phyloP scores from a whole-genome alignment of 2,113 vertebrate genomes.

The Nannobrachium achirus region DNA sequence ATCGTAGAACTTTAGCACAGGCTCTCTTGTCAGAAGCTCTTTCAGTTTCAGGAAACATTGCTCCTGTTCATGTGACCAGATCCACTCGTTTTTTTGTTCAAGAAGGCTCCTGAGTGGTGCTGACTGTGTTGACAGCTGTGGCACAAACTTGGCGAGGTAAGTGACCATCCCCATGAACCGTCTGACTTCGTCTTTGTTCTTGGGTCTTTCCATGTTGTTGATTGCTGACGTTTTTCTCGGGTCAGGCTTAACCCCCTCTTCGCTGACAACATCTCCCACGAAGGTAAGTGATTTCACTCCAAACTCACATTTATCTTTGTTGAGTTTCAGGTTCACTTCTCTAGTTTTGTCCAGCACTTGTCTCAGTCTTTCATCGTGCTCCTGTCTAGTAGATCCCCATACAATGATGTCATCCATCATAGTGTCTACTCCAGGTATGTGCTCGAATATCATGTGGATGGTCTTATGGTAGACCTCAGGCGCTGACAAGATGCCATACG shows the following conservation, averaged over 20 bases:
- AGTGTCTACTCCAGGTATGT: slow-evolving; percentile 24
- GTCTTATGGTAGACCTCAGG: slow-evolving; percentile 45
- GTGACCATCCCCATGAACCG: slow-evolving; percentile 39
- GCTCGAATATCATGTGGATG: slow-evolving; percentile 29
- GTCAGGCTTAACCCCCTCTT: slow-evolving; percentile 22
- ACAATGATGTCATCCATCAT: slow-evolving; percentile 35
- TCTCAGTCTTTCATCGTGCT: slow-evolving; percentile 9
- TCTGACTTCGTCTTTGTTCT: slow-evolving; percentile 28
- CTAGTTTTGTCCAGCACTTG: slow-evolving; percentile 12
- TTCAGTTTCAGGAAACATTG: slow-evolving; percentile 21
- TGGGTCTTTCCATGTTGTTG: slow-evolving; percentile 19
- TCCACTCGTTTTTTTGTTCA: slow-evolving; percentile 22
- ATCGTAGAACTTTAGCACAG: slow-evolving; percentile 34
- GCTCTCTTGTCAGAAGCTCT: slow-evolving; percentile 3
- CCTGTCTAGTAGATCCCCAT: slow-evolving; percentile 9
- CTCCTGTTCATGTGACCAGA: slow-evolving; percentile 25
- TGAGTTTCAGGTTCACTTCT: slow-evolving; percentile 21
- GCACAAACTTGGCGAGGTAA: slow-evolving; percentile 30
- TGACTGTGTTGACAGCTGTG: slow-evolving; percentile 27
- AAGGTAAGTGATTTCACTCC: slow-evolving; percentile 31
- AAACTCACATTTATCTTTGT: slow-evolving; percentile 41
- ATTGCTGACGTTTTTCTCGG: slow-evolving; percentile 36
- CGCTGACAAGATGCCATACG: slow-evolving; percentile 23
- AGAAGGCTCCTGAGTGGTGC: slow-evolving; percentile 28
- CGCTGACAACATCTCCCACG: slow-evolving; percentile 34